Conservation (phyloP, 2,888 invertebrate species). For the Seira ritae region DNA sequence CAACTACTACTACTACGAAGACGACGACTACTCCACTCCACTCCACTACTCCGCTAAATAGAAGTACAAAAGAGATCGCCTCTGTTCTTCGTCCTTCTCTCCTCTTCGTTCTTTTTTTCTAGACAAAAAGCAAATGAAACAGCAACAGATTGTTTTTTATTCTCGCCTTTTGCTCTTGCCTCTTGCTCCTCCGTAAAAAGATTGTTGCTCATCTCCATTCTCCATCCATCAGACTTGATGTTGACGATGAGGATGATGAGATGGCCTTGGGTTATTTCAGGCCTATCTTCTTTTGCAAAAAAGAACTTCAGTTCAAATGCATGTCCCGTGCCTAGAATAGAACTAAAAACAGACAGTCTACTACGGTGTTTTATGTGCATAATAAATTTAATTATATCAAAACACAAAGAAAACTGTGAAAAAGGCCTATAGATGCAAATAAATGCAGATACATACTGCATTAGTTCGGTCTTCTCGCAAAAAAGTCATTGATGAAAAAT, state of each 20-base stretch:
- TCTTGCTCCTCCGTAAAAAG: background rate
- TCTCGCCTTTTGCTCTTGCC: background rate
- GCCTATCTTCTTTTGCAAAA: background rate
- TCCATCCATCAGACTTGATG: background rate
- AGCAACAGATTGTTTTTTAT: background rate
- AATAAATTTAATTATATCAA: slow-evolving; percentile 50
- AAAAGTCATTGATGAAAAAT: too few relatives aligned
- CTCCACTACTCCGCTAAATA: too few relatives aligned
- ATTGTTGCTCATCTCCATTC: background rate
- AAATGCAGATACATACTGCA: slow-evolving; percentile 17
- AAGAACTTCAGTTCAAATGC: slow-evolving; percentile 7
- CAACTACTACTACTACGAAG: too few relatives aligned
- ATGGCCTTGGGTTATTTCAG: slow-evolving; percentile 62
- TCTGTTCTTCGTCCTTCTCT: slow-evolving; percentile 21
- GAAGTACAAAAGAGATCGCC: too few relatives aligned
- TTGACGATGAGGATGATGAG: too few relatives aligned
- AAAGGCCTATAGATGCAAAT: slow-evolving; percentile 5
- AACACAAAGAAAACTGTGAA: slow-evolving; percentile 10
- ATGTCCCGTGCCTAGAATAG: background rate
- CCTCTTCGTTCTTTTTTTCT: background rate
- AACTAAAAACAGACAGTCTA: background rate
- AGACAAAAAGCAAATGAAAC: background rate
- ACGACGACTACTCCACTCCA: too few relatives aligned
- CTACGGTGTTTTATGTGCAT: background rate
- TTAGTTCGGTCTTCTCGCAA: too few relatives aligned